Percentiles rank a stretch among this genome's conserved stretches.
These are phyloP conservation scores for Drosophila nigromelanica DNA, from an alignment of 1,140 invertebrate species.

Conservation along the genomic window DNA sequence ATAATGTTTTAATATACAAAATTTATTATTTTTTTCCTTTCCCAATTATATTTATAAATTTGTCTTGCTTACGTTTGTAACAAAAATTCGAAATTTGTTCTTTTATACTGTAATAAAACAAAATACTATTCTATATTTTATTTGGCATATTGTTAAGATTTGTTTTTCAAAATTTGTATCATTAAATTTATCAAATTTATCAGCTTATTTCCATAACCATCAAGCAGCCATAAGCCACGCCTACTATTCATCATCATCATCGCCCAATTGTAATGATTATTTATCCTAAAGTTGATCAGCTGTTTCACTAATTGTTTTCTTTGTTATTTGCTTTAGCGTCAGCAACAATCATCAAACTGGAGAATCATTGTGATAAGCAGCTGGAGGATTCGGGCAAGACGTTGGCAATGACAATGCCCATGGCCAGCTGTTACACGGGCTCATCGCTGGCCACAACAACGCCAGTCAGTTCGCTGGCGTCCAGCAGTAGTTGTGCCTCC, in stretches of 20 bases:
- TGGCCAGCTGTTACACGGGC: slow-evolving; percentile 45
- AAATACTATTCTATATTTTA: neutral
- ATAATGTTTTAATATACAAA: no score
- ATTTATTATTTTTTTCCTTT: no score
- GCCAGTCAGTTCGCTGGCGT: slow-evolving; percentile 26
- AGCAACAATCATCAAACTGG: slow-evolving; percentile 47
- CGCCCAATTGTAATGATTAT: slow-evolving; percentile 60
- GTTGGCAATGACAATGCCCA: slow-evolving; percentile 35
- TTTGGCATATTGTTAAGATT: slow-evolving; percentile 2
- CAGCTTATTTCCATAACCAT: slow-evolving; percentile 71
- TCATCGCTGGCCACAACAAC: slow-evolving; percentile 32
- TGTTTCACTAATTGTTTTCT: neutral
- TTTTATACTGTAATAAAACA: slow-evolving; percentile 1
- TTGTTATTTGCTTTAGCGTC: slow-evolving; percentile 35
- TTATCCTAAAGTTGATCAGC: neutral
- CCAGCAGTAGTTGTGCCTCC: slow-evolving; percentile 58
- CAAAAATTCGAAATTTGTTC: slow-evolving; percentile 1
- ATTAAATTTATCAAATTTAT: neutral
- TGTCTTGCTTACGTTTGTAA: neutral
- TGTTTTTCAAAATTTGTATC: neutral
- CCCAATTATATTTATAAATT: neutral
- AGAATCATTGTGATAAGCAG: slow-evolving; percentile 62
- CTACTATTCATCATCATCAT: slow-evolving; percentile 69
- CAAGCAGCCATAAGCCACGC: slow-evolving; percentile 59
- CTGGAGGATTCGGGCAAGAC: slow-evolving; percentile 53